Evolutionary conservation across 2,113 vertebrate genomes (phyloP).

Genomic region (Neodon shergylaensis): DNA sequence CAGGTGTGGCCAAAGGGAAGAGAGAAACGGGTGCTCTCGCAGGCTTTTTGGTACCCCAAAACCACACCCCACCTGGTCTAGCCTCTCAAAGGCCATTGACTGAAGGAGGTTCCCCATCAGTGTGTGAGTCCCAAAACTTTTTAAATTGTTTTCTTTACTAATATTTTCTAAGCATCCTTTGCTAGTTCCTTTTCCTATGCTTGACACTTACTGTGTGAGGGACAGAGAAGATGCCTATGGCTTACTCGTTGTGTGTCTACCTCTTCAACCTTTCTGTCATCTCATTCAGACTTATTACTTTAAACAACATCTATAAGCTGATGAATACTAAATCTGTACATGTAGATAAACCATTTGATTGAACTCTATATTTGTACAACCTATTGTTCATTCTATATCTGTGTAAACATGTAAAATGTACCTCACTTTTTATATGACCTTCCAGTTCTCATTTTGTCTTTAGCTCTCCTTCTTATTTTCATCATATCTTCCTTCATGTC

Average conservation of each 20-base stretch:
- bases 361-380: neutral
- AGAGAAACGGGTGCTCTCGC: accelerated
- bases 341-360: neutral
- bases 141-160: neutral
- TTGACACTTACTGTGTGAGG: neutral
- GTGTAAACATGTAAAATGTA: neutral
- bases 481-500: neutral
- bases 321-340: neutral
- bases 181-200: neutral
- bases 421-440: neutral
- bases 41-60: no score
- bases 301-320: neutral
- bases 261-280: neutral
- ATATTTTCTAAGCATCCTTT: neutral
- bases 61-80: no score
- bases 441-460: neutral
- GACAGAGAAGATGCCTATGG: neutral
- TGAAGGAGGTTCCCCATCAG: no score
- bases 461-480: neutral
- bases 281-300: neutral
- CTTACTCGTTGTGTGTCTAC: neutral
- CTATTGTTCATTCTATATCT: no score
- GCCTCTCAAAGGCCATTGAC: no score
- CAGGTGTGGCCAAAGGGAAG: no score
- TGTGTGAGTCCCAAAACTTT: no score